Base-by-base conservation (phyloP, 92 coral and sea anemone genomes). In the Diadumene lineata region DNA sequence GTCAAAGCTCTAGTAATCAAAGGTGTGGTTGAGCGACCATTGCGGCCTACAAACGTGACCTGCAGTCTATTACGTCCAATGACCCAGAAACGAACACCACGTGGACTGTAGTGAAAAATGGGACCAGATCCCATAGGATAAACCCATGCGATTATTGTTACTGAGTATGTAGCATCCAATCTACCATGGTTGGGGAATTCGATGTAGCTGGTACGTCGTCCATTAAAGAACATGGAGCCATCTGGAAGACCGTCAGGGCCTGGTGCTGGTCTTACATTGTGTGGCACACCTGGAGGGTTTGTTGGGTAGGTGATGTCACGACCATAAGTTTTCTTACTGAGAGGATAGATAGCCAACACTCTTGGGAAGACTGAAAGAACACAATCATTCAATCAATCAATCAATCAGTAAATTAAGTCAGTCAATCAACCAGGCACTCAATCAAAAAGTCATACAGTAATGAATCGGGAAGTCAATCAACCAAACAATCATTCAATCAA, bases 41-140 rank as follows among this genome's bases (percentile, higher is more conserved):
- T 86, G 31, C 91, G 87, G 64, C 87, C 76, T 22, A 82, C 74
- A 78, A 86, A 86, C 27, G 75, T 72, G 34, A 86, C 87, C 73
- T 72, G 69, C 1, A 86, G 82, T 18, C 70, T 51, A 23, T 81
- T 73, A 33, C 84, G 80, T 24, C 87, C 73, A 17, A 74, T 64
- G 29, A 86, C 84, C 91, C 91, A 86, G 75, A 86, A 78, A 25
- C 91, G 79, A 23, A 86, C 91, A 19, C 91, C 91, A 0, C 91
- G 81, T 19, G 87, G 91, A 33, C 77, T 71, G 24, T 81, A 86
- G 65, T 86, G 91, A 67, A 86, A 81, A 44, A 86, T 82, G 48
- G 91, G 91, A 16, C 91, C 91, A 29, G 84, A 80, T 21, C 91
- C 87, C 46, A 76, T 71, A 0, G 91, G 91, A 55, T 76, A 86